Evolutionary conservation across 1,140 invertebrate species (phyloP), one percentile per base, ranked within the genome.

Genomic region (Battus philenor): DNA sequence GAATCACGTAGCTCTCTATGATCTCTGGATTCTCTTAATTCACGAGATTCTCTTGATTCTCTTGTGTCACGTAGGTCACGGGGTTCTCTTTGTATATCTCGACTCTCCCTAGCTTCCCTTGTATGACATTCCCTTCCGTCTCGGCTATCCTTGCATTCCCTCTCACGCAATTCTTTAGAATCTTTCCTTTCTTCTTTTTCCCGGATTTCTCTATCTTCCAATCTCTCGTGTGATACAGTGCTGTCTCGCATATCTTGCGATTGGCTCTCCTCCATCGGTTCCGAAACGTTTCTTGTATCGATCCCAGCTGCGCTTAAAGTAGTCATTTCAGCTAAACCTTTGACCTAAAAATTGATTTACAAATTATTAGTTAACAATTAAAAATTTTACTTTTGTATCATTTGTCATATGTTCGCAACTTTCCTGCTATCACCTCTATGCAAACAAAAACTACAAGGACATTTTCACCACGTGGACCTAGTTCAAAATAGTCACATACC

Each of bases 281-380:
- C 81, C 32, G 75, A 57, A 47, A 82, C 78, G 59, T 69, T 82
- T 62, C 77, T 72, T 39, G 70, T 59, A 33, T 79, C 78, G 59
- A 71, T 83, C 39, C 88, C 82, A 47, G 87, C 87, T 58, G 88
- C 87, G 68, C 91, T 92, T 78, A 93, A 87, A 75, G 93, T 93
- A 63, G 93, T 95, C 93, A 95, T 96, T 87, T 97, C 95, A 79
- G 95, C 94, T 67, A 97, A 88, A 68, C 95, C 95, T 87, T 96
- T 95, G 44, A 94, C 92, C 87, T 90, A 53, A 32, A 59, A n/a
- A n/a, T n/a, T n/a, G n/a, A n/a, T n/a, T n/a, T n/a, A n/a, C n/a
- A n/a, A n/a, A n/a, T n/a, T n/a, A n/a, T n/a, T n/a, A n/a, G n/a
- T n/a, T n/a, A n/a, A n/a, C n/a, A n/a, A n/a, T n/a, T n/a, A n/a